Conservation (phyloP, 2,113 vertebrate species). For the Datnioides undecimradiatus region DNA sequence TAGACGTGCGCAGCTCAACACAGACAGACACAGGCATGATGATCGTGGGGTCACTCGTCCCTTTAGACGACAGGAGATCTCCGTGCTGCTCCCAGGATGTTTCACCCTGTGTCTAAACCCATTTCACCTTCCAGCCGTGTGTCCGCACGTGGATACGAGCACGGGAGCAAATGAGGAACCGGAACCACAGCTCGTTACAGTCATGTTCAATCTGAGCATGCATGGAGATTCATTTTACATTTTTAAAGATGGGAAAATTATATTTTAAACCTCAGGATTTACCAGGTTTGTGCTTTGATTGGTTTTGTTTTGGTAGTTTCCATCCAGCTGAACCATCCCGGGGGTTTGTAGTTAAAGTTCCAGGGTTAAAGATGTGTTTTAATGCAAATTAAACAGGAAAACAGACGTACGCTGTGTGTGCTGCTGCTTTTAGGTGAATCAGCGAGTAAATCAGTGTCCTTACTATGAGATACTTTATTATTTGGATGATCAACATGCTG, state of each 20-base stretch:
- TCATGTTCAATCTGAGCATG: too few relatives aligned
- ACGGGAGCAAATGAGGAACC: neutral
- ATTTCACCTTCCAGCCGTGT: neutral
- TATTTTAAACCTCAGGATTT: neutral
- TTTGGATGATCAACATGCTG: too few relatives aligned
- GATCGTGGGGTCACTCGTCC: neutral
- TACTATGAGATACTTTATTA: too few relatives aligned
- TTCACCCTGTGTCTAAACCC: neutral
- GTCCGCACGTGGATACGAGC: neutral
- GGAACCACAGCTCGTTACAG: too few relatives aligned
- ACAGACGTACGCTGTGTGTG: too few relatives aligned
- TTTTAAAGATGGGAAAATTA: neutral
- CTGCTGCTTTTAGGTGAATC: too few relatives aligned
- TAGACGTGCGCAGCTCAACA: neutral
- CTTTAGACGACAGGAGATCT: neutral
- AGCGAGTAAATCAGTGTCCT: too few relatives aligned
- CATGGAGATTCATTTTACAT: neutral
- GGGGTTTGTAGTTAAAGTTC: neutral
- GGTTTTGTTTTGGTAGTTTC: neutral
- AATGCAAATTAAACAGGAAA: too few relatives aligned
- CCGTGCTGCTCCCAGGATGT: rapidly evolving
- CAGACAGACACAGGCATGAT: neutral
- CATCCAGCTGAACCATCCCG: neutral
- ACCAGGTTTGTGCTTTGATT: neutral
- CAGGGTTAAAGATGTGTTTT: neutral